phyloP scores from a whole-genome alignment of 2,797 vertebrate species.

The Basileuterus tristriatus region DNA sequence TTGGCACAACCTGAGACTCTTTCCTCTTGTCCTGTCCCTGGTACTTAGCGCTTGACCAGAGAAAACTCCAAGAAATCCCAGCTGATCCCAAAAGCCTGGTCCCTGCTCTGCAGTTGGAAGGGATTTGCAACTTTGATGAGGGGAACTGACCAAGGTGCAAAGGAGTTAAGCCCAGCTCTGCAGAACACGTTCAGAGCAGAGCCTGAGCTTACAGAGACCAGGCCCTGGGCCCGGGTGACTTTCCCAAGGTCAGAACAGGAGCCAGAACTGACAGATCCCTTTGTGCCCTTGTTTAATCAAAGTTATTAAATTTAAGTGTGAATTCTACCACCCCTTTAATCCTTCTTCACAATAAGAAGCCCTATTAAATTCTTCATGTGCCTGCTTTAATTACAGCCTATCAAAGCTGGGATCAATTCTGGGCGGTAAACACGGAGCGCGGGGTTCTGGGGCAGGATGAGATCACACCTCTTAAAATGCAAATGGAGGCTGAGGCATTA shows the following conservation, averaged over 20 bases:
- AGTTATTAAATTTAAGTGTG: slow-evolving; percentile 51
- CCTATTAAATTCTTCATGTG: slow-evolving; percentile 65
- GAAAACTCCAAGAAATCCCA: neutral
- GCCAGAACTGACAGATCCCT: neutral
- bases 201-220: neutral
- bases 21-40: neutral
- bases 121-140: neutral
- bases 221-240: neutral
- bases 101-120: neutral
- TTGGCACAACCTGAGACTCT: neutral
- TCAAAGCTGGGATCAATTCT: slow-evolving; percentile 56
- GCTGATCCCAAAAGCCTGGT: neutral
- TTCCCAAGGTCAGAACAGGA: slow-evolving; percentile 47
- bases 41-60: neutral
- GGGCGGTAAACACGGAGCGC: slow-evolving; percentile 43
- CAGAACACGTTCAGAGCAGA: rapidly evolving
- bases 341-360: slow-evolving; percentile 60
- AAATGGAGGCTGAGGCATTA: slow-evolving; percentile 58
- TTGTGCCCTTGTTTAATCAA: slow-evolving; percentile 27
- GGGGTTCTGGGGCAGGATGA: slow-evolving; percentile 21
- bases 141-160: neutral
- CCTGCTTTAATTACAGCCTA: slow-evolving; percentile 66
- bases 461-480: slow-evolving; percentile 66
- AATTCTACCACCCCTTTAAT: slow-evolving; percentile 58
- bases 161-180: neutral